Evolutionary conservation across 30 jellyfish, hydroid and myxozoan genomes (phyloP).

Genomic region (Mastigias papua): DNA sequence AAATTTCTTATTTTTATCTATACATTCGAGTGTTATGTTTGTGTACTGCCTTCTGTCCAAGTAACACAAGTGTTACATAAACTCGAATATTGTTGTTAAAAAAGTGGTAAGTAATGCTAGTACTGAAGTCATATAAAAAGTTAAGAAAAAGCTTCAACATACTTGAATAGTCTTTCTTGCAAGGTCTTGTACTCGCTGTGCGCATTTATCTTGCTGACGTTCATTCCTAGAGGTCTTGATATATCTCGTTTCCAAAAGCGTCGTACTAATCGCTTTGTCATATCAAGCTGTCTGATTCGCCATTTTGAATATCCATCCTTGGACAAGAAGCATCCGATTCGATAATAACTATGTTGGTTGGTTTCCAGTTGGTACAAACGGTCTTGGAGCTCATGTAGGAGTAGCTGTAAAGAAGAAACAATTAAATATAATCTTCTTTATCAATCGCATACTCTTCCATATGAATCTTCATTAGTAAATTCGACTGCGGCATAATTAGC

Average conservation of each 20-base stretch:
- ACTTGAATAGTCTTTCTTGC: constrained; percentile 69
- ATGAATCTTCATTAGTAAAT: too few species aligned
- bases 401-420: constrained; percentile 27
- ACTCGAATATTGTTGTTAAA: too few species aligned
- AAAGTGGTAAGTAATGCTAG: too few species aligned
- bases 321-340: constrained; percentile 55
- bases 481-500: too few species aligned
- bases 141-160: neutral
- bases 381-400: constrained; percentile 66
- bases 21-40: too few species aligned
- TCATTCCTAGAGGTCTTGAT: constrained; percentile 37
- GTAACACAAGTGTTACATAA: too few species aligned
- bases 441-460: neutral
- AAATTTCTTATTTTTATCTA: too few species aligned
- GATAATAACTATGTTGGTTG: constrained; percentile 61
- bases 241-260: constrained; percentile 52
- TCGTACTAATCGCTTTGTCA: constrained; percentile 37
- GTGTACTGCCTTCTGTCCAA: too few species aligned
- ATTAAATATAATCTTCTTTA: neutral
- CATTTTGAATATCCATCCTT: constrained; percentile 74
- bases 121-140: neutral
- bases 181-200: constrained; percentile 54
- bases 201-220: constrained; percentile 33
- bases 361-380: constrained; percentile 65
- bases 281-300: constrained; percentile 64